Evolutionary conservation across 2,888 invertebrate genomes (phyloP).

Genomic region (Petrolisthes manimaculis): DNA sequence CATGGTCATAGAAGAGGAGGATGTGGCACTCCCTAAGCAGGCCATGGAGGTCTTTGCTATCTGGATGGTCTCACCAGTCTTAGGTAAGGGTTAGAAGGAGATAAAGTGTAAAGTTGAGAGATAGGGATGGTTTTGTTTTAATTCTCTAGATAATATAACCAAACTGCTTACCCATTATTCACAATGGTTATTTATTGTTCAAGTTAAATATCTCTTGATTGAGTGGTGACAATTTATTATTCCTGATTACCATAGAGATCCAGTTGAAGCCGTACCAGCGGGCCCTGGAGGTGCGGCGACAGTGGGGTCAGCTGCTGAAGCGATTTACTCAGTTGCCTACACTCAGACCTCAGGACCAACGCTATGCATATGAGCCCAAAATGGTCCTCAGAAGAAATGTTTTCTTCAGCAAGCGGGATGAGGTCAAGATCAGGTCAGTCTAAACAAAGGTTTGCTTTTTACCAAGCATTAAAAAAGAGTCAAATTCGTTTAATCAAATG

Average conservation of each 20-base stretch:
- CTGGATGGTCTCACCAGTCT: slow-evolving; percentile 92
- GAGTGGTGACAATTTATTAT: neutral
- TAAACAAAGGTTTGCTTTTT: too few relatives aligned
- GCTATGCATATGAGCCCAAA: slow-evolving; percentile 86
- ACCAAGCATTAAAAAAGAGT: too few relatives aligned
- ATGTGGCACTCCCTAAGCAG: slow-evolving; percentile 82
- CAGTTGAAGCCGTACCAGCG: slow-evolving; percentile 92
- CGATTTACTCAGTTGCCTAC: slow-evolving; percentile 85
- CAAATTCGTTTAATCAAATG: too few relatives aligned
- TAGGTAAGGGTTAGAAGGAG: slow-evolving; percentile 74
- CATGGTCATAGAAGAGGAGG: slow-evolving; percentile 81
- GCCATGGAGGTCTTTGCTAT: slow-evolving; percentile 89
- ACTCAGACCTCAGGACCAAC: slow-evolving; percentile 80
- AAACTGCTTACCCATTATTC: too few relatives aligned
- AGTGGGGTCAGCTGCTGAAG: slow-evolving; percentile 85
- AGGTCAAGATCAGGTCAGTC: slow-evolving; percentile 85
- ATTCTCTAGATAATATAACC: neutral
- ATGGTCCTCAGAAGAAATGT: slow-evolving; percentile 89
- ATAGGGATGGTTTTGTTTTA: neutral
- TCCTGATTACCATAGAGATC: slow-evolving; percentile 77
- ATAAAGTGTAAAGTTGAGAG: neutral
- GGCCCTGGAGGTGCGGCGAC: slow-evolving; percentile 85
- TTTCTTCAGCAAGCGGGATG: slow-evolving; percentile 86
- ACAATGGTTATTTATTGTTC: too few relatives aligned
- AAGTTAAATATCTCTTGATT: too few relatives aligned